Conservation (phyloP, 2,797 vertebrate species). For the Micromesistius poutassou region DNA sequence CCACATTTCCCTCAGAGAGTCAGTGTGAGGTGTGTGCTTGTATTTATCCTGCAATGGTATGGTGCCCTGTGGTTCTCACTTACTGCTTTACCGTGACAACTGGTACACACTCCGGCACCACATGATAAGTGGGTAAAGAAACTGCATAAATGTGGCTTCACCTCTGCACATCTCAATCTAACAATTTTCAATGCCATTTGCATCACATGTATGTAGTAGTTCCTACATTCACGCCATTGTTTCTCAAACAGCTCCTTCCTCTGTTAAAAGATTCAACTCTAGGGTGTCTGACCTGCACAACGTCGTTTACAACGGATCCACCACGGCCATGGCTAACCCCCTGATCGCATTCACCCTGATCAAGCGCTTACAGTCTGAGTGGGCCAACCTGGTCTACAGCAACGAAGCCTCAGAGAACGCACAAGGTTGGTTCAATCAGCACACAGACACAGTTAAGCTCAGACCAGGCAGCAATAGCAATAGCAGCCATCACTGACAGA, state of each 20-base stretch:
- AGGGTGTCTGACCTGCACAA: constrained; percentile 80
- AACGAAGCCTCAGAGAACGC: constrained; percentile 77
- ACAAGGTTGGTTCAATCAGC: constrained; percentile 69
- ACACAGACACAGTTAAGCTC: neutral
- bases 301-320: constrained; percentile 59
- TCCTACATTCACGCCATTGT: neutral
- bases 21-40: neutral
- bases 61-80: neutral
- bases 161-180: neutral
- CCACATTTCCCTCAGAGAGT: neutral
- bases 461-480: neutral
- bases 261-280: constrained; percentile 78
- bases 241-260: neutral
- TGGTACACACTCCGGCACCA: neutral
- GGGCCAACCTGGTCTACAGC: constrained; percentile 83
- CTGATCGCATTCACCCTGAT: constrained; percentile 86
- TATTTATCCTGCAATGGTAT: neutral
- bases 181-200: neutral
- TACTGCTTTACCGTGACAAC: neutral
- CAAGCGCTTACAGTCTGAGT: constrained; percentile 89
- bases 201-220: neutral
- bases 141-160: neutral
- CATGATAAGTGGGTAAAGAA: neutral
- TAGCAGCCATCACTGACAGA: neutral
- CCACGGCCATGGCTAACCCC: constrained; percentile 78